These are phyloP conservation scores for Coracias cyanogaster DNA, from an alignment of 2,797 vertebrate genomes.

Conservation along the genomic window DNA sequence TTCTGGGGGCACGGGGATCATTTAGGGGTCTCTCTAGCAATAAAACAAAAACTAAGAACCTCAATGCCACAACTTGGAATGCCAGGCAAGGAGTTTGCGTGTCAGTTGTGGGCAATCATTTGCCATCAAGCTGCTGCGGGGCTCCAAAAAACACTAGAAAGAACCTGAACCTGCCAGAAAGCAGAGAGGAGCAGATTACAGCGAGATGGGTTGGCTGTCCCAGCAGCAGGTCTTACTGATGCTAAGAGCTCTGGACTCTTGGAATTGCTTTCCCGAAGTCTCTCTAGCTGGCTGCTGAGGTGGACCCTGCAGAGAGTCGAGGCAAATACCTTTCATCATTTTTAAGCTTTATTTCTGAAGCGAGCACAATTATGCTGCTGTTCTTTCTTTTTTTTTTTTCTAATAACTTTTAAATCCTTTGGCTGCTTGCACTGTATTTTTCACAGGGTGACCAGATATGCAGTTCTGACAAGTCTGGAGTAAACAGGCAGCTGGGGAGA, in stretches of 20 bases:
- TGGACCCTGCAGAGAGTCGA: background rate
- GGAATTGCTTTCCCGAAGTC: constrained; percentile 47
- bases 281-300: background rate
- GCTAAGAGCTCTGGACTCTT: background rate
- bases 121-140: background rate
- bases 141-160: background rate
- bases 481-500: constrained; percentile 7
- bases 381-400: background rate
- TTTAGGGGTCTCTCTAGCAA: background rate
- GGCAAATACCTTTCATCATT: constrained; percentile 62
- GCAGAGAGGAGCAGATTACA: background rate
- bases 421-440: constrained; percentile 21
- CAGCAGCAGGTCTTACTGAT: background rate
- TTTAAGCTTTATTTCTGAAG: constrained; percentile 49
- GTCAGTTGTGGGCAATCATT: background rate
- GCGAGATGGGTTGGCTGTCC: background rate
- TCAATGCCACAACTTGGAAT: background rate
- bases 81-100: background rate
- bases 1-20: background rate
- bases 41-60: background rate
- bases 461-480: background rate
- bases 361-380: background rate
- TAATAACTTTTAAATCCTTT: constrained; percentile 53
- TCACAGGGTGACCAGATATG: background rate
- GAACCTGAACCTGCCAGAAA: background rate